phyloP scores from a whole-genome alignment of 2,888 invertebrate species.

The Neuroscelio doddi region DNA sequence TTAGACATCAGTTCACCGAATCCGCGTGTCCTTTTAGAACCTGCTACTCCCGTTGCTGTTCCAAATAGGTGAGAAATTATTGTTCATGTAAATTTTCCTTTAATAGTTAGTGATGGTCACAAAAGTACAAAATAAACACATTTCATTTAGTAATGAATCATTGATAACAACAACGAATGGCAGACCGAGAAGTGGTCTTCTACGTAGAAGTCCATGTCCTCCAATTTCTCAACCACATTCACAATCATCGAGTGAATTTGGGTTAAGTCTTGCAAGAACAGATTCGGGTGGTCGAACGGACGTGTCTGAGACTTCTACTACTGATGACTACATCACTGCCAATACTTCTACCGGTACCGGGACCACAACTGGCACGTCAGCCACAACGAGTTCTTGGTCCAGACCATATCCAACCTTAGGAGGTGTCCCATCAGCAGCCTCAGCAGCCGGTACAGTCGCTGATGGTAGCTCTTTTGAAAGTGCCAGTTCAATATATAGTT shows the following conservation, averaged over 20 bases:
- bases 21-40: slow-evolving; percentile 65
- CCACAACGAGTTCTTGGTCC: slow-evolving; percentile 73
- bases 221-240: slow-evolving; percentile 65
- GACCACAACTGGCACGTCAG: slow-evolving; percentile 71
- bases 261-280: slow-evolving; percentile 77
- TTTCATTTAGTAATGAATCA: slow-evolving; percentile 63
- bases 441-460: slow-evolving; percentile 67
- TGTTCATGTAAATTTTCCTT: background rate
- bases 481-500: slow-evolving; percentile 85
- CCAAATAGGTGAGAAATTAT: slow-evolving; percentile 56
- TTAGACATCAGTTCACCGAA: slow-evolving; percentile 62
- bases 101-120: background rate
- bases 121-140: background rate
- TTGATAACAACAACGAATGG: slow-evolving; percentile 58
- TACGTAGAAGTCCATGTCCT: slow-evolving; percentile 64
- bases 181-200: slow-evolving; percentile 59
- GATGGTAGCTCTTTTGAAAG: slow-evolving; percentile 92
- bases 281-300: slow-evolving; percentile 85
- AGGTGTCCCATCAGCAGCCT: slow-evolving; percentile 59
- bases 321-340: slow-evolving; percentile 91
- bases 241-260: slow-evolving; percentile 70
- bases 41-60: slow-evolving; percentile 59
- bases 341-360: slow-evolving; percentile 76
- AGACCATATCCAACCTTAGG: slow-evolving; percentile 70
- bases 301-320: slow-evolving; percentile 90